Conservation (phyloP, 2,113 vertebrate genomes). For the Podarcis cretensis region DNA sequence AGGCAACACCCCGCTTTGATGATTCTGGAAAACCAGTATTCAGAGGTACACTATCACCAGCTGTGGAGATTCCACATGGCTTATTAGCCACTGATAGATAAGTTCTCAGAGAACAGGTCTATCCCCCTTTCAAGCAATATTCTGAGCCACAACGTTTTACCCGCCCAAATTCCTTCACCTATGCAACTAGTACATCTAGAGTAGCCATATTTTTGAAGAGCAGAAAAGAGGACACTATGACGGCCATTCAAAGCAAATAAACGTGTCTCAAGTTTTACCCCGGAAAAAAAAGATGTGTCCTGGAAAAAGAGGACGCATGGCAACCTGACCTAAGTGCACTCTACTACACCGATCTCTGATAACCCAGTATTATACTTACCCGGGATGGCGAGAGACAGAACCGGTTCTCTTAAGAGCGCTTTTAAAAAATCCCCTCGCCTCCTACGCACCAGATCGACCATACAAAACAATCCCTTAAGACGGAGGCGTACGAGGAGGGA, state of each 20-base stretch:
- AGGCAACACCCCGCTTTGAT: neutral
- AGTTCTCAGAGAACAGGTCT: neutral
- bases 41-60: neutral
- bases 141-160: neutral
- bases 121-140: neutral
- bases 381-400: neutral
- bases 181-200: neutral
- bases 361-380: neutral
- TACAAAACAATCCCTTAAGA: no score
- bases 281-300: no score
- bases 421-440: no score
- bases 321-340: no score
- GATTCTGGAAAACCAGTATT: neutral
- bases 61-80: neutral
- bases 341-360: neutral
- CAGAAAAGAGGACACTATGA: no score
- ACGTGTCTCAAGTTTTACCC: no score
- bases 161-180: neutral
- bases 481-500: neutral
- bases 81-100: neutral
- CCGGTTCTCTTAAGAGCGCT: neutral
- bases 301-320: no score
- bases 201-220: no score
- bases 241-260: no score
- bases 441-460: neutral